Evolutionary conservation across 2,888 invertebrate species (phyloP).

Genomic region (Latrodectus elegans): DNA sequence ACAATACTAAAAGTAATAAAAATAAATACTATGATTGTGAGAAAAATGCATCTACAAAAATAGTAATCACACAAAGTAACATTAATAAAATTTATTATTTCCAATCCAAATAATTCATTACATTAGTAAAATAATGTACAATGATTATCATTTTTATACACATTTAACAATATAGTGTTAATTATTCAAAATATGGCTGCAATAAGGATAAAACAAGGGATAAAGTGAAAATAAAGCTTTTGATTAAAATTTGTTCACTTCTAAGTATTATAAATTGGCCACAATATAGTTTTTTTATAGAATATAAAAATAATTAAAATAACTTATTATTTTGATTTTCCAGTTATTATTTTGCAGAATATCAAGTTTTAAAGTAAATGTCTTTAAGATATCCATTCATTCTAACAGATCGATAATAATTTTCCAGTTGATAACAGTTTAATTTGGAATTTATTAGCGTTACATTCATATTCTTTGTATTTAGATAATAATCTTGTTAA

Average conservation of each 20-base stretch:
- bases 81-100: constrained; percentile 61
- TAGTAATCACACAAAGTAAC: constrained; percentile 8
- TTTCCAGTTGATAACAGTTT: no score
- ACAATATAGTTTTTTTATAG: no score
- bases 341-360: no score
- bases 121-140: constrained; percentile 63
- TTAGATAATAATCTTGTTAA: no score
- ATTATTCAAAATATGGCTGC: background rate
- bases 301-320: no score
- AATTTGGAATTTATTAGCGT: no score
- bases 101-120: constrained; percentile 57
- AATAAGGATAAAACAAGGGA: background rate
- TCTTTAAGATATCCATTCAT: no score
- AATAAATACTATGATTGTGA: background rate
- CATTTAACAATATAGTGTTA: no score
- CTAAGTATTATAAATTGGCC: background rate
- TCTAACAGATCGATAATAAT: no score
- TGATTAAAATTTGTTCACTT: background rate
- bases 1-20: background rate
- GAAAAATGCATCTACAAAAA: background rate
- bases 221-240: background rate
- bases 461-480: no score
- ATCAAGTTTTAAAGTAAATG: no score
- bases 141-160: constrained; percentile 22
- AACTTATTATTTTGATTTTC: no score